A percentile compares a stretch with the other conserved stretches of the same genome.
Conservation (phyloP, 2,888 invertebrate genomes). For the Sinodicranocentrus sp. region DNA sequence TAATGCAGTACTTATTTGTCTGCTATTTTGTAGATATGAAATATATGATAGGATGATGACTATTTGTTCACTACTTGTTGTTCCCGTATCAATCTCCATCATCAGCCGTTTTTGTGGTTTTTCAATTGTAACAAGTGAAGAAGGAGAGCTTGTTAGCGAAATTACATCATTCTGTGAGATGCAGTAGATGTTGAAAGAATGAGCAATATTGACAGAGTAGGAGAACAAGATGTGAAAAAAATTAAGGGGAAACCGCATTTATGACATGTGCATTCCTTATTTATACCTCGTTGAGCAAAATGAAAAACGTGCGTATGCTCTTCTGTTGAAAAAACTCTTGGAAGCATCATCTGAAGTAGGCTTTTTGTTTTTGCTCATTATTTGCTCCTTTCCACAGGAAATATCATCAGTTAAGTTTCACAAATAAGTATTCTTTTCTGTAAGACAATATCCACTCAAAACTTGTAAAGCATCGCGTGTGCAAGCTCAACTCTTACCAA, state of each 20-base stretch:
- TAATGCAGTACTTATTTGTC: slow-evolving; percentile 26
- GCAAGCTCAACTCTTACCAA: background rate
- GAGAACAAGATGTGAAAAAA: slow-evolving; percentile 28
- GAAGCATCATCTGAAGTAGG: background rate
- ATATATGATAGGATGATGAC: slow-evolving; percentile 29
- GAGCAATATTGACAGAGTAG: background rate
- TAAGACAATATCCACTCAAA: slow-evolving; percentile 3
- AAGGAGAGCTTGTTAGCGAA: slow-evolving; percentile 49
- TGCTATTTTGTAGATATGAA: slow-evolving; percentile 11
- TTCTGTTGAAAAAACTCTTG: background rate
- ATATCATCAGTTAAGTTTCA: slow-evolving; percentile 27
- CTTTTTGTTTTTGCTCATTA: slow-evolving; percentile 39
- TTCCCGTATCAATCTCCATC: slow-evolving; percentile 19
- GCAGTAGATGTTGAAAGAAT: background rate
- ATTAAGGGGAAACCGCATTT: slow-evolving; percentile 33
- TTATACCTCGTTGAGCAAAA: background rate
- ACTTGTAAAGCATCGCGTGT: background rate
- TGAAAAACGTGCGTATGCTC: background rate
- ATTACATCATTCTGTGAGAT: slow-evolving; percentile 58
- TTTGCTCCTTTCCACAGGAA: slow-evolving; percentile 50
- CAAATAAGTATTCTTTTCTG: no score
- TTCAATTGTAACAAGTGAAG: slow-evolving; percentile 49
- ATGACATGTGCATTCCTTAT: slow-evolving; percentile 13
- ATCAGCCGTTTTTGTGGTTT: slow-evolving; percentile 47
- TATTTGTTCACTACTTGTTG: slow-evolving; percentile 8